Conservation (phyloP, 2,113 vertebrate species). For the Orycteropus afer region DNA sequence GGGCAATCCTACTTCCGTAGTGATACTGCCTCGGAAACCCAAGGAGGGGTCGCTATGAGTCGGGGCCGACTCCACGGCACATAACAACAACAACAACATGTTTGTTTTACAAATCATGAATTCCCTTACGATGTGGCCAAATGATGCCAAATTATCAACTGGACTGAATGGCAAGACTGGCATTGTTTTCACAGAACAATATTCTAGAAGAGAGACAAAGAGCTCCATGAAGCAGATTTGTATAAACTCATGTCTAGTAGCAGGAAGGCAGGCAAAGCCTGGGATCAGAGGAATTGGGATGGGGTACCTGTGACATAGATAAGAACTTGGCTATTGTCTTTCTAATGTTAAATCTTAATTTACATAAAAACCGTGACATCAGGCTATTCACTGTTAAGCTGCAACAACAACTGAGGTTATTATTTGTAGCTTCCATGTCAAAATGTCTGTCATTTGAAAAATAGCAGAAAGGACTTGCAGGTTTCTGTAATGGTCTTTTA, state of each 20-base stretch:
- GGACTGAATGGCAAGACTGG: neutral
- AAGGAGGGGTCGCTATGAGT: too few relatives aligned
- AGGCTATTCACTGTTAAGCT: conserved; percentile 40
- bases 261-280: conserved; percentile 40
- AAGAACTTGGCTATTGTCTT: conserved; percentile 46
- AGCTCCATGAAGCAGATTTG: neutral
- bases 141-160: neutral
- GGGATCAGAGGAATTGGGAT: conserved; percentile 45
- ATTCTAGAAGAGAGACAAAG: neutral
- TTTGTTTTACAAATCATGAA: conserved; percentile 57
- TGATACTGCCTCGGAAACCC: too few relatives aligned
- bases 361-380: conserved; percentile 41
- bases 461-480: neutral
- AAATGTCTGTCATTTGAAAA: conserved; percentile 21
- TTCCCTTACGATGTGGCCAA: conserved; percentile 38
- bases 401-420: neutral
- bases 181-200: conserved; percentile 41
- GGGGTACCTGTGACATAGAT: conserved; percentile 48
- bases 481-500: neutral
- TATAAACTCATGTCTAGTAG: neutral
- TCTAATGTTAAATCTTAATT: conserved; percentile 46
- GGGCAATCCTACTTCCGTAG: too few relatives aligned
- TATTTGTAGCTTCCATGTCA: conserved; percentile 18
- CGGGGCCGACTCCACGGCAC: too few relatives aligned
- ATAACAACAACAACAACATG: too few relatives aligned